Evolutionary conservation across 2,888 invertebrate species (phyloP), one percentile per base, ranked within the genome.

Genomic region (Diplolepis rosae): DNA sequence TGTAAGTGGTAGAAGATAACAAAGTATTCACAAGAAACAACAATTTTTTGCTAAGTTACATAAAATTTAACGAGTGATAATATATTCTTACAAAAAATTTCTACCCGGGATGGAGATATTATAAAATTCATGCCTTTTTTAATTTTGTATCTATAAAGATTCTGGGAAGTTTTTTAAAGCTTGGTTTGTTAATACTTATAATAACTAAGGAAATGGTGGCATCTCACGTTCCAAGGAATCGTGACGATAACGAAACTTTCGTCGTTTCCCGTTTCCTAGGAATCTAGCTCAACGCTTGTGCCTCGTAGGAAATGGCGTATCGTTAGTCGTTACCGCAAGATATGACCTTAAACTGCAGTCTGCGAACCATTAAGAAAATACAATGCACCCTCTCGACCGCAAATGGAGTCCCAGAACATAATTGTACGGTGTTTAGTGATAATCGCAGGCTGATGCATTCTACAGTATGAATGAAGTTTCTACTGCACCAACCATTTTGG

Each of bases 331-430:
- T 80, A 75, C 69, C 69, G 54, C 30, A 65, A 70, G 74, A 70
- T 74, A 72, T 72, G 73, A 67, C 68, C 71, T 66, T 69, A 71
- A 56, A 72, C 69, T 66, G 73, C 65, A 77, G 78, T 80, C 76
- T 76, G 73, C 77, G 77, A 74, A 77, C 79, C 82, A 84, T 83
- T 83, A 84, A 76, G 81, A 82, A 79, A 81, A 77, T 74, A 82
- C 82, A 82, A 80, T 79, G 77, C 73, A 67, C 67, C 73, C 70
- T 68, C 74, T 74, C 68, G 22, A 68, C 70, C 68, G 54, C 66
- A 71, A 71, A 68, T 68, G 69, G 75, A 73, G 69, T 66, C 72
- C 61, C 68, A 68, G 50, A 69, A 71, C 77, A 69, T 70, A 75
- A 75, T 78, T 71, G 75, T 69, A 77, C 71, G 70, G 72, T 66